These are phyloP conservation scores for Pangasius mekongensis DNA, from an alignment of 2,797 vertebrate genomes.

Conservation along the genomic window DNA sequence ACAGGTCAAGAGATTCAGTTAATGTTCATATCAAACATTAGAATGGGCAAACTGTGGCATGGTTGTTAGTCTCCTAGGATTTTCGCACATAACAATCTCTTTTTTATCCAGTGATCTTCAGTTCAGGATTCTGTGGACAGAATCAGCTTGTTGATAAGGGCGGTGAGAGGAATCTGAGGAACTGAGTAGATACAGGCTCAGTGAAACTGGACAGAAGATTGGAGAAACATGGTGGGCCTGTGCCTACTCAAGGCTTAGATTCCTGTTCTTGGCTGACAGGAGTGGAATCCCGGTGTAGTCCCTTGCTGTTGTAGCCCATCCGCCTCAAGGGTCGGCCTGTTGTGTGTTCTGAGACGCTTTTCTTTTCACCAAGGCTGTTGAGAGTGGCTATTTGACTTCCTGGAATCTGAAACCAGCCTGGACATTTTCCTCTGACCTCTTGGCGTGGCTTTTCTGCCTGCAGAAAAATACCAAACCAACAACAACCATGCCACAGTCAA, in stretches of 20 bases:
- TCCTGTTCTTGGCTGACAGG: not conserved
- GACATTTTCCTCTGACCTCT: not conserved
- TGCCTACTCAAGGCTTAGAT: not conserved
- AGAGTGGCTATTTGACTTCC: no score
- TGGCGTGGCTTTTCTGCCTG: no score
- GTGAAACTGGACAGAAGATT: not conserved
- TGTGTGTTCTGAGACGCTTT: no score
- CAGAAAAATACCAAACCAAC: not conserved
- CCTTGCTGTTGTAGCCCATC: no score
- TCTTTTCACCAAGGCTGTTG: no score
- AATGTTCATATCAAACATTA: not conserved
- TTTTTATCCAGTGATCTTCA: not conserved
- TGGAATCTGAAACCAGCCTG: not conserved
- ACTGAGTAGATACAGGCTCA: not conserved
- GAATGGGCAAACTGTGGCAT: not conserved
- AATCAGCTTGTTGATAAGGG: not conserved
- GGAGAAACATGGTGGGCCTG: not conserved
- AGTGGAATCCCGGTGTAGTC: not conserved
- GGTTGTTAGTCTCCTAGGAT: not conserved
- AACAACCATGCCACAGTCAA: not conserved
- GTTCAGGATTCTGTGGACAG: not conserved
- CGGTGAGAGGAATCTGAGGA: not conserved
- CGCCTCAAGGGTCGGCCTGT: no score
- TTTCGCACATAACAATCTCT: not conserved
- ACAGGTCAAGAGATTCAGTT: not conserved